Percentiles rank a stretch among this genome's conserved stretches.
Evolutionary conservation across 2,797 vertebrate species (phyloP).

Genomic region (Champsocephalus esox): DNA sequence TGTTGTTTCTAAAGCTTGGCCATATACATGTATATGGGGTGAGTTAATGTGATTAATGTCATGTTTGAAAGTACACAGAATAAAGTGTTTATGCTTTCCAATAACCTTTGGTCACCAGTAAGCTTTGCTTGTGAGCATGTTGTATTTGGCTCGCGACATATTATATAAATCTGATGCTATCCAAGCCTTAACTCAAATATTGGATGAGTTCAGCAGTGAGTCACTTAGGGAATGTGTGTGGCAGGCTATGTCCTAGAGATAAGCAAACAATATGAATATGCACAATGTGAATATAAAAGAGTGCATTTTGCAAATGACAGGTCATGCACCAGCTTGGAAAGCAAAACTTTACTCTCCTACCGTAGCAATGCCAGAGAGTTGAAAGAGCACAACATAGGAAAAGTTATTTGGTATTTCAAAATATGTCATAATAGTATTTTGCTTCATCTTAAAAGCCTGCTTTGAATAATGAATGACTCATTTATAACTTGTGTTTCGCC

Average conservation of each 20-base stretch:
- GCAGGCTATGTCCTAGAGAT: not conserved
- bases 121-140: too few relatives aligned
- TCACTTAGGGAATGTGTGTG: conserved; percentile 2
- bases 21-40: too few relatives aligned
- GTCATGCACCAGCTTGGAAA: not conserved
- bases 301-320: not conserved
- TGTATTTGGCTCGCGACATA: too few relatives aligned
- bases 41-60: too few relatives aligned
- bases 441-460: not conserved
- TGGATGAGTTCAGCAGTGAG: conserved; percentile 7
- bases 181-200: conserved; percentile 7
- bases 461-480: not conserved
- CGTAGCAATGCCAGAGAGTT: not conserved
- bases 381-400: conserved; percentile 1
- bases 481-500: not conserved
- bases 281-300: not conserved
- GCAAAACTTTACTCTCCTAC: not conserved
- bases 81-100: too few relatives aligned
- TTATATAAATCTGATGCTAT: too few relatives aligned
- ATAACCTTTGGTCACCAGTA: too few relatives aligned
- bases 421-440: not conserved
- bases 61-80: too few relatives aligned
- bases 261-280: conserved; percentile 1
- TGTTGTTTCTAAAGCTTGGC: too few relatives aligned
- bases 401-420: not conserved